Percentiles rank a stretch among this genome's conserved stretches.
phyloP scores from a whole-genome alignment of 2,888 invertebrate genomes.

The Catotricha subobsoleta region DNA sequence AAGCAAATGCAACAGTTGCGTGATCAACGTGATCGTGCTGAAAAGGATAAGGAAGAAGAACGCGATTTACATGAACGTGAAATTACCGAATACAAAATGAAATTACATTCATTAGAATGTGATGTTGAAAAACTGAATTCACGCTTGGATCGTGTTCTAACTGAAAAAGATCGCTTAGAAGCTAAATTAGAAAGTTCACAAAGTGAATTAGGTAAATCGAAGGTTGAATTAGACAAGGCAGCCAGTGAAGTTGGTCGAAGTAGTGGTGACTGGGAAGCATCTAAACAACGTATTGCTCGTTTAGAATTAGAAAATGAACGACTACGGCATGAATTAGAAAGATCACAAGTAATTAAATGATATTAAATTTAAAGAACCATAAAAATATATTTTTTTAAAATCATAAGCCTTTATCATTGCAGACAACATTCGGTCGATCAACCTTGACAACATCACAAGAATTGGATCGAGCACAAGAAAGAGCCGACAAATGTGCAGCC shows the following conservation, averaged over 20 bases:
- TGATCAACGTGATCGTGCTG: constrained; percentile 87
- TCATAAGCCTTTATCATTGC: too few relatives aligned
- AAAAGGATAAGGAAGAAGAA: constrained; percentile 92
- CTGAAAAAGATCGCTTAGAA: constrained; percentile 80
- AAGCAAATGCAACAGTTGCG: constrained; percentile 84
- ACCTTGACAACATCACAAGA: constrained; percentile 69
- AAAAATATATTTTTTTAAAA: too few relatives aligned
- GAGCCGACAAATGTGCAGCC: constrained; percentile 67
- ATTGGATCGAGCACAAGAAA: constrained; percentile 62
- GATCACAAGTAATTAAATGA: constrained; percentile 39
- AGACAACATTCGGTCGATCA: constrained; percentile 62
- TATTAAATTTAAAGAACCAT: too few relatives aligned
- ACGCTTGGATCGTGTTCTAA: constrained; percentile 71
- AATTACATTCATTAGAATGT: constrained; percentile 74
- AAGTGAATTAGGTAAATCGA: constrained; percentile 83
- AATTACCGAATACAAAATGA: constrained; percentile 88
- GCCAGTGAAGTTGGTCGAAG: constrained; percentile 74
- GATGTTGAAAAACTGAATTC: constrained; percentile 80
- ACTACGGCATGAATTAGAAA: constrained; percentile 65
- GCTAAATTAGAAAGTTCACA: constrained; percentile 83
- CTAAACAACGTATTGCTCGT: constrained; percentile 55
- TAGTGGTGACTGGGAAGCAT: constrained; percentile 49
- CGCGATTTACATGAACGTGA: constrained; percentile 83
- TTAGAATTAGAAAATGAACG: constrained; percentile 82
- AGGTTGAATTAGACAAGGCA: constrained; percentile 83